Evolutionary conservation across 2,113 vertebrate genomes (phyloP).

Genomic region (Pheucticus melanocephalus): DNA sequence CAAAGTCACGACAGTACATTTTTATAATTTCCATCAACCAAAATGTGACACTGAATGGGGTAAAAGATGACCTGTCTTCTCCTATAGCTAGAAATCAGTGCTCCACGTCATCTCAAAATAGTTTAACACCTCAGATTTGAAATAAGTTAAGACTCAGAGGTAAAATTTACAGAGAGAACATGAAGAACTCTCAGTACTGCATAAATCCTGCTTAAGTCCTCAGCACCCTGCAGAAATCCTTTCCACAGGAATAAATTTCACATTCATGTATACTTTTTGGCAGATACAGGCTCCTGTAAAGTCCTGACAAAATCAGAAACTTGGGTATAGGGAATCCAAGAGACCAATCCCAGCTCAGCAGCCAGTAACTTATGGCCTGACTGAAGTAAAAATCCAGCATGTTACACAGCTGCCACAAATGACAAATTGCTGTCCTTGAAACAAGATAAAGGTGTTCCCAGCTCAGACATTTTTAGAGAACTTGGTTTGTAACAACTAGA

Average conservation of each 20-base stretch:
- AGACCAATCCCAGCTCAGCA: background rate
- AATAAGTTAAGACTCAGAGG: background rate
- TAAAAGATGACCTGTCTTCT: background rate
- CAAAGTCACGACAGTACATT: background rate
- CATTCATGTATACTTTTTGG: background rate
- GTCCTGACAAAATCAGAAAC: background rate
- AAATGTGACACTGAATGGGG: background rate
- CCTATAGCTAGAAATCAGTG: background rate
- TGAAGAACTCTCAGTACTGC: background rate
- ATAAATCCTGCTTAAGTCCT: background rate
- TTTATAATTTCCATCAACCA: background rate
- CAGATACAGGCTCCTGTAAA: background rate
- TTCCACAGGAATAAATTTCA: background rate
- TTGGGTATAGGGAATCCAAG: background rate
- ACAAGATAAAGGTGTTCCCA: background rate
- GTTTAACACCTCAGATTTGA: background rate
- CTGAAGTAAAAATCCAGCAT: background rate
- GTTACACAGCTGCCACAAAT: background rate
- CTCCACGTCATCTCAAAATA: background rate
- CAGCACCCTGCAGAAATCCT: background rate
- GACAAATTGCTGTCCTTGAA: background rate
- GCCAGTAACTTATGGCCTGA: background rate
- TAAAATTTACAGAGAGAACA: background rate
- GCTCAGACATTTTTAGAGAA: background rate
- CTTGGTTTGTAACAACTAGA: background rate